A percentile compares a stretch with the other conserved stretches of the same genome.
These are phyloP conservation scores for Azorinus chamasolen DNA, from an alignment of 2,888 invertebrate species.

Conservation along the genomic window DNA sequence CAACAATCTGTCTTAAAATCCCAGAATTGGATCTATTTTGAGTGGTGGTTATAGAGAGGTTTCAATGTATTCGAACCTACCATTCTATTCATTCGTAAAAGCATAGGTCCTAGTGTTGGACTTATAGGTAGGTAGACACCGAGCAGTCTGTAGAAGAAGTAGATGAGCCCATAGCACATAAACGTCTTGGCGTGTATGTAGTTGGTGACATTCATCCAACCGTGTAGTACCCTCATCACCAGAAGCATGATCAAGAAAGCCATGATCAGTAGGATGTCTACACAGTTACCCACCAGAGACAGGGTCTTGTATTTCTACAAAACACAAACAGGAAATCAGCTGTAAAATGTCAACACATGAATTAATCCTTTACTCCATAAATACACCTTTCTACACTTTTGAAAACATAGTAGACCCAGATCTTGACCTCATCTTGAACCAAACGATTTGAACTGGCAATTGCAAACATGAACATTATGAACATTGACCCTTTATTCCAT, in stretches of 20 bases:
- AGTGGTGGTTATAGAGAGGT: too few species aligned
- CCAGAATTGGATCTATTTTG: too few species aligned
- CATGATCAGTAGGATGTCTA: conserved; percentile 73
- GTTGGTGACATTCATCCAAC: conserved; percentile 68
- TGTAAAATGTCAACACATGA: too few species aligned
- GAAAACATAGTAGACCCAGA: too few species aligned
- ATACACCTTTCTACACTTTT: too few species aligned
- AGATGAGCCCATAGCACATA: conserved; percentile 86
- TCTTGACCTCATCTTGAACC: too few species aligned
- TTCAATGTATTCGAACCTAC: conserved; percentile 38
- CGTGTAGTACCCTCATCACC: conserved; percentile 77
- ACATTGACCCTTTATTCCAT: too few species aligned
- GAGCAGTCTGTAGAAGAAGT: conserved; percentile 87
- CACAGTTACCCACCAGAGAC: conserved; percentile 62
- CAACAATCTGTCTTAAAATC: too few species aligned
- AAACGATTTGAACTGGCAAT: too few species aligned
- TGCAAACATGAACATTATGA: too few species aligned
- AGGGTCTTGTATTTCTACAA: conserved; percentile 70
- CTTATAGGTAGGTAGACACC: conserved; percentile 87
- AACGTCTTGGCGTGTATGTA: conserved; percentile 83
- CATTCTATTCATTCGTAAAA: conserved; percentile 86
- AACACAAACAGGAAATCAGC: background rate
- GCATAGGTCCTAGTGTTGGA: conserved; percentile 87
- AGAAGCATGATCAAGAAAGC: conserved; percentile 80
- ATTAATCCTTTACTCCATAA: too few species aligned